Evolutionary conservation across 2,888 invertebrate genomes (phyloP).

Genomic region (Matsumyia berberina): DNA sequence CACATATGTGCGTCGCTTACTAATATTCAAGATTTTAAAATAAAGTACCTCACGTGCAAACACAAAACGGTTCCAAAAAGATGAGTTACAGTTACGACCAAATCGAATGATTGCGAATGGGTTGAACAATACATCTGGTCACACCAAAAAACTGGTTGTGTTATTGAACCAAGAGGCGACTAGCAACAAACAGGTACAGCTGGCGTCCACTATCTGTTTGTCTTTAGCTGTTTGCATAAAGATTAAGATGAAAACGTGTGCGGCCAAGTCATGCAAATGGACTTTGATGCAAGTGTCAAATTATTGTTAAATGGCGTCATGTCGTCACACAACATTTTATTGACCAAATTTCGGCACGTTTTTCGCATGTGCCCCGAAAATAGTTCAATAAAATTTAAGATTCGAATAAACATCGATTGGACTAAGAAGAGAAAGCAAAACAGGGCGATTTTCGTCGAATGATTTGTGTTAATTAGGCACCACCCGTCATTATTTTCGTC

Average conservation of each 20-base stretch:
- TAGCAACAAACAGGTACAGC: neutral
- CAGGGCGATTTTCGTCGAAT: too few relatives aligned
- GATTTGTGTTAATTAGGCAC: too few relatives aligned
- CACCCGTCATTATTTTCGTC: too few relatives aligned
- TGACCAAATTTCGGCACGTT: neutral
- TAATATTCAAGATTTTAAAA: conserved; percentile 1
- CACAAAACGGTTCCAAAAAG: neutral
- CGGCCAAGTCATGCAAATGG: too few relatives aligned
- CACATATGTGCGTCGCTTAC: neutral
- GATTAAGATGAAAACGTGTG: conserved; percentile 1
- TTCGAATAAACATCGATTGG: too few relatives aligned
- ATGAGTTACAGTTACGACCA: too few relatives aligned
- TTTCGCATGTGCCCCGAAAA: too few relatives aligned
- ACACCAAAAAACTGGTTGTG: neutral
- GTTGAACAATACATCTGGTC: neutral
- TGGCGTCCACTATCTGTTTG: neutral
- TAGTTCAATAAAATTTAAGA: too few relatives aligned
- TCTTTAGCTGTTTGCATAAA: neutral
- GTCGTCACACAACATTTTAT: neutral
- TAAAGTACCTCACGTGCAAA: neutral
- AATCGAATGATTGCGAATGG: neutral
- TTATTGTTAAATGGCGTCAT: too few relatives aligned
- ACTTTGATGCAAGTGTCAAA: too few relatives aligned
- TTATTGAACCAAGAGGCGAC: neutral
- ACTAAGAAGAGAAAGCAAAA: too few relatives aligned